phyloP scores from a whole-genome alignment of 1,140 invertebrate species.

The Hetaerina americana region DNA sequence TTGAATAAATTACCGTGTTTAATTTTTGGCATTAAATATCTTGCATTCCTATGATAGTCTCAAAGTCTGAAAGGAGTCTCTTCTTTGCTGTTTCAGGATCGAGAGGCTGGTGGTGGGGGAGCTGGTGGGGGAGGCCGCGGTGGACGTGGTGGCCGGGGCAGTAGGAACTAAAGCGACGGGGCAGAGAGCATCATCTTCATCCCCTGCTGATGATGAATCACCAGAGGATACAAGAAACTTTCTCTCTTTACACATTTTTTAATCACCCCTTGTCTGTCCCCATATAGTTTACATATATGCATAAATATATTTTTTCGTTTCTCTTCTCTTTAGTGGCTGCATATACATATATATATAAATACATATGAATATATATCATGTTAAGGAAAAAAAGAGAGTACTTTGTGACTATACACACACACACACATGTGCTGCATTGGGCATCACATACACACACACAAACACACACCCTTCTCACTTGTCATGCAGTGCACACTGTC shows the following conservation, averaged over 20 bases:
- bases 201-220: too few relatives aligned
- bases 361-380: too few relatives aligned
- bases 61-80: too few relatives aligned
- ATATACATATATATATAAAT: too few relatives aligned
- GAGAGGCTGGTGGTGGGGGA: neutral
- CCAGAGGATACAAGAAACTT: neutral
- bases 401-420: neutral
- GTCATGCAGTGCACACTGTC: neutral
- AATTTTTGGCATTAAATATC: too few relatives aligned
- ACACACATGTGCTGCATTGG: neutral
- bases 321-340: neutral
- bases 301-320: neutral
- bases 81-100: neutral
- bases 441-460: too few relatives aligned
- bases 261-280: neutral
- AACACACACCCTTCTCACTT: neutral
- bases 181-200: too few relatives aligned
- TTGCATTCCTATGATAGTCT: too few relatives aligned
- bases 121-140: neutral
- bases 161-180: neutral
- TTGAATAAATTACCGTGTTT: too few relatives aligned
- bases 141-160: neutral
- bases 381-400: neutral
- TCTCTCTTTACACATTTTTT: neutral
- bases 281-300: neutral